Evolutionary conservation across 2,888 invertebrate genomes (phyloP).

Genomic region (Orthosia cruda): DNA sequence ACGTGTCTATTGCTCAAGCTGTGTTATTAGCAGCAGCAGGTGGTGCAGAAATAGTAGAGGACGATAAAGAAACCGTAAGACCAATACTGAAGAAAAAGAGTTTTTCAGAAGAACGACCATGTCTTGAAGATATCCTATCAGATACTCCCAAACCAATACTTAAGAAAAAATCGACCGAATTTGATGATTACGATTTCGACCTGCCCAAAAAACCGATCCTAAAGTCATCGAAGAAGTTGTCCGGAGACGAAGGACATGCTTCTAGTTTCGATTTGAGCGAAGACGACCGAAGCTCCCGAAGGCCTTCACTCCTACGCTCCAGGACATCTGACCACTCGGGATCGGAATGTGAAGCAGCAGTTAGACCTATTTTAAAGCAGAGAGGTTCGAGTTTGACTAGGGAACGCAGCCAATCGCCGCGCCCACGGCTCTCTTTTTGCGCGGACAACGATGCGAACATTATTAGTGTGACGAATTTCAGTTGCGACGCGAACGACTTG

Average conservation of each 20-base stretch:
- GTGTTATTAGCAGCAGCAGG: conserved; percentile 93
- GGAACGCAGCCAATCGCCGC: conserved; percentile 92
- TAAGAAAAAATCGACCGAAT: conserved; percentile 96
- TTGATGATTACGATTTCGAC: conserved; percentile 94
- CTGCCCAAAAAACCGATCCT: conserved; percentile 95
- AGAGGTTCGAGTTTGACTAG: conserved; percentile 92
- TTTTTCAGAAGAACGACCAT: conserved; percentile 93
- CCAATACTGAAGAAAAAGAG: conserved; percentile 97
- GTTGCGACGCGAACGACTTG: conserved; percentile 88
- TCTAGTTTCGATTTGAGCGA: conserved; percentile 91
- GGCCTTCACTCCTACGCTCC: conserved; percentile 91
- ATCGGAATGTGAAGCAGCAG: conserved; percentile 91
- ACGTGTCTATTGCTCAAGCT: conserved; percentile 94
- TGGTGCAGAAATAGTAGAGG: conserved; percentile 91
- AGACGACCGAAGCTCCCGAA: conserved; percentile 91
- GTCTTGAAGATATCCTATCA: conserved; percentile 85
- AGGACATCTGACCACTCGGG: conserved; percentile 91
- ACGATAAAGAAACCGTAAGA: conserved; percentile 93
- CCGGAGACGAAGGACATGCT: conserved; percentile 92
- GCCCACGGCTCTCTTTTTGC: conserved; percentile 93
- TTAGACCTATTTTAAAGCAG: conserved; percentile 93
- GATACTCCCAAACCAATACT: conserved; percentile 95
- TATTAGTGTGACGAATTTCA: conserved; percentile 87
- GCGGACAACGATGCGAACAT: conserved; percentile 90
- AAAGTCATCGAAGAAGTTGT: conserved; percentile 94